Base-by-base conservation (phyloP, 2,797 vertebrate genomes). In the Salarias fasciatus region DNA sequence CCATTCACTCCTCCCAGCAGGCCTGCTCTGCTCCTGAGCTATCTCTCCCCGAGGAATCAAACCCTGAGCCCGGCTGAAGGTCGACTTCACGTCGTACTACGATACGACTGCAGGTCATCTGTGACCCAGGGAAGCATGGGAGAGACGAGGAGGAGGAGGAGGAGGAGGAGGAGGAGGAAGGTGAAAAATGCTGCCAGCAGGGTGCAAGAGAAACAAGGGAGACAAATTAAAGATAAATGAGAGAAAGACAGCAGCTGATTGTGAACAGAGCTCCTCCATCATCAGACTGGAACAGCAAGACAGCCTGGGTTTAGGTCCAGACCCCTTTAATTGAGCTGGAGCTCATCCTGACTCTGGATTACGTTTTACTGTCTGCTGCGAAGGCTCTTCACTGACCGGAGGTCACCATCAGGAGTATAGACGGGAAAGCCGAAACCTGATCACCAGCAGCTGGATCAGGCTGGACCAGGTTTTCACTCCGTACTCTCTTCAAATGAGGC, bases 251-350 rank as follows among this genome's bases (percentile, higher is more conserved):
- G 44, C 71, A 80, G 51, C 55, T 60, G 57, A 71, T 72, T 56
- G 63, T 33, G 58, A 77, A 77, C 56, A 51, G 52, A 42, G 80
- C 73, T 70, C 64, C 40, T 72, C 73, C 72, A 79, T 88, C 83
- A 72, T 82, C 60, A 71, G 75, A 47, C 72, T 80, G 79, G 85
- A 85, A 72, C 82, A 74, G 77, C 68, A 63, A 82, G 59, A 78
- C 86, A 79, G 72, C 86, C 76, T 89, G 85, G 79, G 84, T 84
- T 89, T 81, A 63, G 72, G 87, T 90, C 82, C 79, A 73, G 78
- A 59, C 45, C 29, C 63, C 63, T 87, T 82, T 85, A 88, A 89
- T 84, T 84, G 74, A 77, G 64, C 72, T 77, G 79, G 83, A 82
- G 51, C 60, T 65, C 14, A 59, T 76, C 55, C 53, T 2, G 30